A percentile compares a stretch with the other conserved stretches of the same genome.
Conservation (phyloP, 2,888 invertebrate genomes). For the Andrena fulva region DNA sequence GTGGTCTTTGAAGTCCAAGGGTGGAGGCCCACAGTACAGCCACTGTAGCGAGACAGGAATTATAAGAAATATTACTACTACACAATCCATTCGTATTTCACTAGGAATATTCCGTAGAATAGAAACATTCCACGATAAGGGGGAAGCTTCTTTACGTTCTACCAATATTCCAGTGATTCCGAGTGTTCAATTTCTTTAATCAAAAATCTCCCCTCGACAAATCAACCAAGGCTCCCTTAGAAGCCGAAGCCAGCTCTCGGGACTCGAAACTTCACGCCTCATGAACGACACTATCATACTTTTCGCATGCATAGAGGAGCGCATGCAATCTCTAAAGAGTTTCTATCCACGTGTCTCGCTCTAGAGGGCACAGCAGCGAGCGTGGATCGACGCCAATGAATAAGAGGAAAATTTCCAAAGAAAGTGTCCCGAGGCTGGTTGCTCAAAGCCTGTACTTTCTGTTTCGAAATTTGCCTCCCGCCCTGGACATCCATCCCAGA, state of each 20-base stretch:
- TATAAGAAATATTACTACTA: not conserved
- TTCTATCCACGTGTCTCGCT: conserved; percentile 32
- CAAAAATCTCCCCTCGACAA: not conserved
- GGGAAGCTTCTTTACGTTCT: not conserved
- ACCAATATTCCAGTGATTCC: not conserved
- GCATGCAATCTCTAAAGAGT: conserved; percentile 48
- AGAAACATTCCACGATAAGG: not conserved
- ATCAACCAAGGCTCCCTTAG: not conserved
- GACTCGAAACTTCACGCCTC: conserved; percentile 38
- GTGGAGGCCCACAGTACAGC: conserved; percentile 77
- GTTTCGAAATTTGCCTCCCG: not conserved
- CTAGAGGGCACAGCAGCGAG: conserved; percentile 12
- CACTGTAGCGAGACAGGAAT: conserved; percentile 64
- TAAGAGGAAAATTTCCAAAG: not conserved
- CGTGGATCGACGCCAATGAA: not conserved
- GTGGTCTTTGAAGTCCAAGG: conserved; percentile 83
- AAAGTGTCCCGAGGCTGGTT: not conserved
- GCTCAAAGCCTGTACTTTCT: not conserved
- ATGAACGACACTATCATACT: conserved; percentile 52
- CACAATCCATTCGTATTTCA: not conserved
- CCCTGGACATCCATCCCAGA: too few relatives aligned
- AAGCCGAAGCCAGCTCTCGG: not conserved
- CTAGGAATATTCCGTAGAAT: not conserved
- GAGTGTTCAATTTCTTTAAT: not conserved
- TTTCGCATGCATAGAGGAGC: conserved; percentile 64